Evolutionary conservation across 2,113 vertebrate genomes (phyloP), one percentile per base, ranked within the genome.

Genomic region (Apteryx mantelli): DNA sequence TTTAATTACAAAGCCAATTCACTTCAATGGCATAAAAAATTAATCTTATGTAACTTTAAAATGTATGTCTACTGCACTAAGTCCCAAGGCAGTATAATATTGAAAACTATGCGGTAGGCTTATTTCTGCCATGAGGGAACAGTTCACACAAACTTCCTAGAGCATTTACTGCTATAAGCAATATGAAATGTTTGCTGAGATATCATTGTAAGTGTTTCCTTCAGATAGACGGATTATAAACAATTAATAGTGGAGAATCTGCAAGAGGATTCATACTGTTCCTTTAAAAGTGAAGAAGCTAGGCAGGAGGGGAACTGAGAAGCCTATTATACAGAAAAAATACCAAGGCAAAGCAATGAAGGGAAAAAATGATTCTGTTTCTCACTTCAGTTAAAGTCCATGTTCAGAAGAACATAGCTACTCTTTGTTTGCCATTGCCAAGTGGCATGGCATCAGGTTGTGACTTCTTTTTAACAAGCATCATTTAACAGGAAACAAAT

Each of bases 1-100:
- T 66, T 97, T 91, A 95, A 96, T 95, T 98, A 92, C 85, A 95
- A 96, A 97, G 73, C 74, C 13, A 92, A 93, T 87, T 82, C 34
- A 2, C 79, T 97, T 96, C 82, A 91, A 13, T 71, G 24, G 56
- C 61, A 93, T 91, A 86, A 96, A 98, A 96, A 95, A 95, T 91
- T 96, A 85, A 94, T 93, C 81, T 95, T 94, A 87, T 74, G 42
- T 95, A 95, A 94, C 36, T 96, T 97, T 90, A 58, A 97, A 97
- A 88, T 91, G 19, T 91, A 42, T 13, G 7, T 78, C 48, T 96
- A 24, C 68, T 96, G 68, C 50, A n/a, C 71, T 78, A 74, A 81
- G 75, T 86, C 97, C 90, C 84, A 88, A 71, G 87, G 76, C 56
- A 91, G 12, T 46, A 7, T 32, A 53, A 42, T 86, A 66, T 25